phyloP scores from a whole-genome alignment of 2,797 vertebrate genomes.

The Halcyon leucocephala region DNA sequence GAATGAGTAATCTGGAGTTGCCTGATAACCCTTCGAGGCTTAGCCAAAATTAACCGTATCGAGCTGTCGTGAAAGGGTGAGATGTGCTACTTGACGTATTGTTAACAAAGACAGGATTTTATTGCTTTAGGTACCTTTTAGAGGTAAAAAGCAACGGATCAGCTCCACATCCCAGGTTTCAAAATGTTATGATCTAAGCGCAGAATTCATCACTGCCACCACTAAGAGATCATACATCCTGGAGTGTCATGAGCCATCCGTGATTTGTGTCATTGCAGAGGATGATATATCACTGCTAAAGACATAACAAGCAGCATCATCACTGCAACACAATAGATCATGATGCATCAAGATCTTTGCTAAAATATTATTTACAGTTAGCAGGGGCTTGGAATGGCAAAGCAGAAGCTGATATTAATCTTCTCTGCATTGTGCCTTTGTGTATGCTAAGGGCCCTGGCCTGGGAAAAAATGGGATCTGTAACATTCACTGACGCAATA shows the following conservation, averaged over 20 bases:
- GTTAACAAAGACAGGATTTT: slow-evolving; percentile 40
- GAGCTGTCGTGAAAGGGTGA: not conserved
- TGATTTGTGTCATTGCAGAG: slow-evolving; percentile 79
- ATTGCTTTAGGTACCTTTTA: slow-evolving; percentile 57
- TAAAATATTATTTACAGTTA: slow-evolving; percentile 80
- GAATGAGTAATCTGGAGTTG: slow-evolving; percentile 54
- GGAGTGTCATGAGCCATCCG: slow-evolving; percentile 69
- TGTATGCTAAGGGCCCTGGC: slow-evolving; percentile 4
- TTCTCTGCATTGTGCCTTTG: slow-evolving; percentile 51
- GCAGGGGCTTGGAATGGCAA: slow-evolving; percentile 65
- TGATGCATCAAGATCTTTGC: slow-evolving; percentile 76
- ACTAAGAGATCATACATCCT: slow-evolving; percentile 71
- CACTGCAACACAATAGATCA: slow-evolving; percentile 76
- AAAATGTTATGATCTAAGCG: slow-evolving; percentile 73
- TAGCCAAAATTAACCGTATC: not conserved
- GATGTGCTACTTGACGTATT: not conserved
- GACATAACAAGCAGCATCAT: slow-evolving; percentile 75
- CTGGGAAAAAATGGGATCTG: slow-evolving; percentile 26
- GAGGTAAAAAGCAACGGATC: slow-evolving; percentile 63
- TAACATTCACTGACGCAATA: slow-evolving; percentile 61
- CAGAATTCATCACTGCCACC: slow-evolving; percentile 72
- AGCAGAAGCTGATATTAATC: slow-evolving; percentile 76
- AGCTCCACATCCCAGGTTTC: slow-evolving; percentile 68
- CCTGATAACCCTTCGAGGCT: slow-evolving; percentile 44
- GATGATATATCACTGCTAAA: slow-evolving; percentile 79